Evolutionary conservation across 2,113 vertebrate species (phyloP).

Genomic region (Entomyzon cyanotis): DNA sequence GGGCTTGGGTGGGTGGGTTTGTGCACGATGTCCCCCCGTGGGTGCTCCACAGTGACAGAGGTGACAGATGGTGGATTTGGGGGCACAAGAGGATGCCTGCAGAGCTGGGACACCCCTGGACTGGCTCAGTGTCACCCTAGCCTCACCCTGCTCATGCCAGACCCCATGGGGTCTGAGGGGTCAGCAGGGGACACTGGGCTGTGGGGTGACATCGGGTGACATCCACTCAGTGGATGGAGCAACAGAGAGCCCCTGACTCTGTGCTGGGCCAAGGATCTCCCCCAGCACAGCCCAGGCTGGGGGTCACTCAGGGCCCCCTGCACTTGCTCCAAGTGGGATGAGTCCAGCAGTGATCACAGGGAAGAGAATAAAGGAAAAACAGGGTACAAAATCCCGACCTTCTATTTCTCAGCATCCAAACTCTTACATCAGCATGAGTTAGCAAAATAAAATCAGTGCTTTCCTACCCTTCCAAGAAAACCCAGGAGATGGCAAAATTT

Average conservation of each 20-base stretch:
- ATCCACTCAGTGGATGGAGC: neutral
- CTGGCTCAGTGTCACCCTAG: neutral
- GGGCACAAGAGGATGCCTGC: neutral
- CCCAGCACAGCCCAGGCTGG: neutral
- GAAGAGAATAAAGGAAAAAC: neutral
- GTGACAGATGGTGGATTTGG: neutral
- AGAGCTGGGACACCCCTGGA: neutral
- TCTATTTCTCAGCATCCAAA: neutral
- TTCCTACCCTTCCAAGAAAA: neutral
- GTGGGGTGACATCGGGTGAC: neutral
- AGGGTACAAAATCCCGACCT: neutral
- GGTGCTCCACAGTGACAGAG: neutral
- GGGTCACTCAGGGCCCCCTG: neutral
- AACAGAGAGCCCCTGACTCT: neutral
- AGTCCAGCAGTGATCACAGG: accelerated
- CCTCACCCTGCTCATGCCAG: neutral
- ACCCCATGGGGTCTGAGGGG: neutral
- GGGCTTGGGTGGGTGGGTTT: neutral
- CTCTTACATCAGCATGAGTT: neutral
- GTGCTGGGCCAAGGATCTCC: neutral
- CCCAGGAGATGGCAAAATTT: neutral
- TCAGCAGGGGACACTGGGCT: neutral
- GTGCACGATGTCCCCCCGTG: neutral
- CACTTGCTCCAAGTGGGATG: neutral
- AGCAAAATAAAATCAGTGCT: neutral